Conservation (phyloP, 2,888 invertebrate genomes). For the Hoplodrina ambigua region DNA sequence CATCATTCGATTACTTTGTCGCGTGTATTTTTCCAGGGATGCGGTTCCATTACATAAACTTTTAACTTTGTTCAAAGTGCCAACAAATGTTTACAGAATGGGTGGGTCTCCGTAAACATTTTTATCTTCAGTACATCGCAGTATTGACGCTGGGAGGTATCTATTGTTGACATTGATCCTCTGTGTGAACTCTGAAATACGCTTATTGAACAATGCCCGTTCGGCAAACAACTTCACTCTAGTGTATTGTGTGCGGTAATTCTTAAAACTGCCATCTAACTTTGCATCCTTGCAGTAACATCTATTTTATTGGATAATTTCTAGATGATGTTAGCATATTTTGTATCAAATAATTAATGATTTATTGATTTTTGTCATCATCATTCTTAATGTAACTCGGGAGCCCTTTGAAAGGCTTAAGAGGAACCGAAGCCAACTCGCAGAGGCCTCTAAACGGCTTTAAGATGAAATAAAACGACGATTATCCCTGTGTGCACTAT, state of each 20-base stretch:
- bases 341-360: conserved; percentile 24
- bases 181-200: conserved; percentile 48
- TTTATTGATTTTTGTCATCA: conserved; percentile 27
- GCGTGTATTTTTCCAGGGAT: conserved; percentile 41
- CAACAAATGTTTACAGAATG: conserved; percentile 22
- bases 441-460: no score
- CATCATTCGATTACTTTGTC: conserved; percentile 41
- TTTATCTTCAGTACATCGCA: conserved; percentile 39
- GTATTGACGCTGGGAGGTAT: conserved; percentile 21
- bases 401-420: no score
- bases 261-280: conserved; percentile 15
- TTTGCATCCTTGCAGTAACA: neutral
- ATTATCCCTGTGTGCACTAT: no score
- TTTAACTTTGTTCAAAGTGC: conserved; percentile 7
- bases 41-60: conserved; percentile 16
- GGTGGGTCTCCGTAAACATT: conserved; percentile 36
- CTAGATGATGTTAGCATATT: neutral
- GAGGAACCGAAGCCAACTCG: no score
- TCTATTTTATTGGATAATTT: conserved; percentile 12
- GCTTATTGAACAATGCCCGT: conserved; percentile 43
- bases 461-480: no score
- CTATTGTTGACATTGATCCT: conserved; percentile 52
- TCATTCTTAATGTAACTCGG: no score
- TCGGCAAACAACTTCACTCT: conserved; percentile 40
- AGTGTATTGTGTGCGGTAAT: conserved; percentile 36